Percentiles rank a stretch among this genome's conserved stretches.
Evolutionary conservation across 2,888 invertebrate species (phyloP).

Genomic region (Allacma fusca): DNA sequence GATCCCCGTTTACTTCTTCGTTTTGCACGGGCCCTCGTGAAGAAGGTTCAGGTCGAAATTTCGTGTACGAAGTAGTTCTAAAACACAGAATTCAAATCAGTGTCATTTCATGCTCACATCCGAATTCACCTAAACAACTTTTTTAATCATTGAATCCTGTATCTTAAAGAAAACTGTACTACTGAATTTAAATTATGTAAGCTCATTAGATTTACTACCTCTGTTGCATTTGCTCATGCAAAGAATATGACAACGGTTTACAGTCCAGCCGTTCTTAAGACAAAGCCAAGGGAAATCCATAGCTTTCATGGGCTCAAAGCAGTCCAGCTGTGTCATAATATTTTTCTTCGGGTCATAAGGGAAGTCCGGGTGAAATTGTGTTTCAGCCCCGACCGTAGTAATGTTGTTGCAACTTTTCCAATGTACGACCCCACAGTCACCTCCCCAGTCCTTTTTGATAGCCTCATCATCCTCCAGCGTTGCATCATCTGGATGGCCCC

Average conservation of each 20-base stretch:
- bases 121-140: no score
- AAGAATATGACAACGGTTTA: slow-evolving; percentile 54
- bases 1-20: not conserved
- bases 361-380: not conserved
- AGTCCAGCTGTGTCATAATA: slow-evolving; percentile 26
- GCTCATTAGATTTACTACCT: slow-evolving; percentile 43
- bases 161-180: no score
- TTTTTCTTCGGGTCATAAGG: slow-evolving; percentile 36
- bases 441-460: slow-evolving; percentile 39
- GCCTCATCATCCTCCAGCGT: slow-evolving; percentile 28
- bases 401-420: slow-evolving; percentile 42
- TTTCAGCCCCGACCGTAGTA: slow-evolving; percentile 25
- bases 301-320: slow-evolving; percentile 39
- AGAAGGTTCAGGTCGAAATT: slow-evolving; percentile 28
- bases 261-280: slow-evolving; percentile 56
- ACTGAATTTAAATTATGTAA: no score
- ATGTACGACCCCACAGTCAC: slow-evolving; percentile 23
- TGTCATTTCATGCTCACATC: no score
- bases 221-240: slow-evolving; percentile 56
- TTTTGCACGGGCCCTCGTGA: slow-evolving; percentile 40
- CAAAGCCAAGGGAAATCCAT: slow-evolving; percentile 49
- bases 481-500: no score
- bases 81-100: not conserved
- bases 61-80: slow-evolving; percentile 23
- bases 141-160: no score